Base-by-base conservation (phyloP, 1,140 invertebrate genomes). In the Medauroidea extradentata region DNA sequence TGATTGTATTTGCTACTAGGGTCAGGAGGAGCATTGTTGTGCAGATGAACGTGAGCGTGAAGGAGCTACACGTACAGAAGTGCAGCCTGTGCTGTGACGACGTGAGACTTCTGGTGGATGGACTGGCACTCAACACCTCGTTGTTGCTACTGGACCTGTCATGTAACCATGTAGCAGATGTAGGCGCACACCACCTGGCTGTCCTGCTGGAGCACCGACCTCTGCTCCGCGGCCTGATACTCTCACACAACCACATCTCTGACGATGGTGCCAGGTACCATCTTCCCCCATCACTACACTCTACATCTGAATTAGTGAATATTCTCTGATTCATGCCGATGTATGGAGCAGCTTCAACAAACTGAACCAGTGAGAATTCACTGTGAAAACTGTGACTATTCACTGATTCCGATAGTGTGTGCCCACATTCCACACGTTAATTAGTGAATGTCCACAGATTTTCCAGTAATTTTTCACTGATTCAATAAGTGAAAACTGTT, bases 41-140 rank as follows among this genome's bases (percentile, higher is more conserved):
- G 4, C 57, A 78, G 75, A 25, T 67, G 4, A 84, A 83, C 60
- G 58, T 53, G 0, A 71, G 67, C 11, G 67, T 85, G 25, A 69
- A 72, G 1, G 81, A 82, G 62, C 62, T 85, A 14, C 76, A 82
- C 68, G 69, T 82, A 9, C 79, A 82, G 66, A 85, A 84, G 59
- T 83, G 79, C 57, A 65, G 75, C 59, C 77, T 85, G 19, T 74
- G 74, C 23, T 77, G 78, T 0, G 81, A 83, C 46, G 81, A 83
- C 63, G 69, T 83, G 2, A 81, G 83, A 64, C 74, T 71, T 34
- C 67, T 85, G 59, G 61, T 78, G 9, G 60, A 69, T 43, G 80
- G 83, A 21, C 69, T 82, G 44, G 62, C 63, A 38, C 50, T 60
- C 8, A 83, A 84, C 61, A 71, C 67, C 24, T 77, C 76, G 0